Conservation (phyloP, 1,140 invertebrate genomes). For the Cepaea nemoralis region DNA sequence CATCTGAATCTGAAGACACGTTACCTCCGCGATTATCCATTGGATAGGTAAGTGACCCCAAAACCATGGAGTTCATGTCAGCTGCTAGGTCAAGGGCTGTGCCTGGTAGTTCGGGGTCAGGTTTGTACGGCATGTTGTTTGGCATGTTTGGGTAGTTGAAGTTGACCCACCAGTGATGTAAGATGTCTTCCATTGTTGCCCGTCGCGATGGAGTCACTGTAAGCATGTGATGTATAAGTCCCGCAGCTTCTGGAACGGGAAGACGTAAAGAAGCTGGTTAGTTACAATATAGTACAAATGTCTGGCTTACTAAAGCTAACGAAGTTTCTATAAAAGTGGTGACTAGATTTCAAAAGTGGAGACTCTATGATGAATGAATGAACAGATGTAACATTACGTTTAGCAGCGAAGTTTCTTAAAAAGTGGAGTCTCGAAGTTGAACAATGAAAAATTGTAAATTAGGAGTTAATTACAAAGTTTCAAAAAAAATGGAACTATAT, state of each 20-base stretch:
- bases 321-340: too few relatives aligned
- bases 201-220: conserved; percentile 91
- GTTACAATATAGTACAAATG: too few relatives aligned
- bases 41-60: conserved; percentile 40
- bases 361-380: too few relatives aligned
- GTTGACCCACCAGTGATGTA: conserved; percentile 93
- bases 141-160: conserved; percentile 86
- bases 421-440: too few relatives aligned
- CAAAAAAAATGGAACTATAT: too few relatives aligned
- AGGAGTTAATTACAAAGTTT: too few relatives aligned
- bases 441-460: too few relatives aligned
- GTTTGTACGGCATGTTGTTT: conserved; percentile 75
- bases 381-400: too few relatives aligned
- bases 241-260: conserved; percentile 84
- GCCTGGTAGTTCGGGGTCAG: neutral
- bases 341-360: too few relatives aligned
- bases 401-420: too few relatives aligned
- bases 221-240: conserved; percentile 92
- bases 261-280: too few relatives aligned
- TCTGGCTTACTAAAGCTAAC: neutral
- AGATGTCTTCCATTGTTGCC: conserved; percentile 93
- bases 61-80: neutral
- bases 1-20: conserved; percentile 50
- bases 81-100: neutral
- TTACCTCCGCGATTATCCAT: conserved; percentile 41